Evolutionary conservation across 2,797 vertebrate genomes (phyloP).

Genomic region (Darevskia nairensis): DNA sequence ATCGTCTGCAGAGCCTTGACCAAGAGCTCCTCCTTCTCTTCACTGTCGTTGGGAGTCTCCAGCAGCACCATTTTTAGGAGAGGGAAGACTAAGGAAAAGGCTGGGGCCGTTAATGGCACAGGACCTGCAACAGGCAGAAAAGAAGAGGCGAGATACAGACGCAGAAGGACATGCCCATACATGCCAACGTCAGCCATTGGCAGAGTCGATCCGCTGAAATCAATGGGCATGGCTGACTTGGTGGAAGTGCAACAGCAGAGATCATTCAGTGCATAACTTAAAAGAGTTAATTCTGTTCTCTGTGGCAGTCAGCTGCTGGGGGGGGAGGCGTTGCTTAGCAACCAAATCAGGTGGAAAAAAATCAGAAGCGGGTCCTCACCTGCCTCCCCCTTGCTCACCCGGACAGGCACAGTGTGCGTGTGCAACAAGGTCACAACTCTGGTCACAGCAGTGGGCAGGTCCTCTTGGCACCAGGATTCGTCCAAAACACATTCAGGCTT

Average conservation of each 20-base stretch:
- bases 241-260: too few relatives aligned
- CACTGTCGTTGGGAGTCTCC: conserved; percentile 82
- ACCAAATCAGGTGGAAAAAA: background rate
- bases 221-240: too few relatives aligned
- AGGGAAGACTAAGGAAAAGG: conserved; percentile 91
- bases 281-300: too few relatives aligned
- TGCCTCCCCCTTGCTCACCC: conserved; percentile 81
- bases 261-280: too few relatives aligned
- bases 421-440: conserved; percentile 88
- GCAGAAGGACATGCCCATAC: too few relatives aligned
- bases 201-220: too few relatives aligned
- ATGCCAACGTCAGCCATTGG: too few relatives aligned
- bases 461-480: conserved; percentile 91
- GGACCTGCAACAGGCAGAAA: conserved; percentile 64
- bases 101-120: conserved; percentile 78
- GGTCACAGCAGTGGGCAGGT: conserved; percentile 85
- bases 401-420: conserved; percentile 83
- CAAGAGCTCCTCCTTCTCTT: conserved; percentile 87
- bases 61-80: conserved; percentile 90
- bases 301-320: too few relatives aligned
- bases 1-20: conserved; percentile 89
- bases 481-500: conserved; percentile 93
- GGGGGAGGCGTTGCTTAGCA: too few relatives aligned
- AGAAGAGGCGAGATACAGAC: background rate
- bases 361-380: conserved; percentile 55